Percentiles rank a stretch among this genome's conserved stretches.
phyloP scores from a whole-genome alignment of 2,113 vertebrate genomes.

The Tichodroma muraria region DNA sequence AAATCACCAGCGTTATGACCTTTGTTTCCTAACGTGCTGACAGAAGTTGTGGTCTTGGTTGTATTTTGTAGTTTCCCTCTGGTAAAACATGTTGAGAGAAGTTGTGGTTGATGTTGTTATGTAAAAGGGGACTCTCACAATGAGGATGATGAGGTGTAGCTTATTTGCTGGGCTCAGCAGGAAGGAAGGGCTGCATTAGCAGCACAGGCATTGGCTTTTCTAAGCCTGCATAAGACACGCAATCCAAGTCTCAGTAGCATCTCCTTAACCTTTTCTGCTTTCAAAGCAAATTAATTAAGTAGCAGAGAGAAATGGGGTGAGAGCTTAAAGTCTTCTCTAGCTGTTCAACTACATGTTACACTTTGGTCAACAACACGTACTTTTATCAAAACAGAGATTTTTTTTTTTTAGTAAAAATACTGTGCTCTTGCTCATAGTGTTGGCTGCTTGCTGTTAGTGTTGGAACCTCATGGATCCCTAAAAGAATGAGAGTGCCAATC shows the following conservation, averaged over 20 bases:
- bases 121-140: not conserved
- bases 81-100: constrained; percentile 11
- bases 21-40: constrained; percentile 23
- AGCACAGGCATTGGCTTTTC: not conserved
- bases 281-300: not conserved
- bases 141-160: not conserved
- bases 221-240: not conserved
- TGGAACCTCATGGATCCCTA: not conserved
- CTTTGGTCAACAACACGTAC: not conserved
- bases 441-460: not conserved
- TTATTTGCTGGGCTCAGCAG: not conserved
- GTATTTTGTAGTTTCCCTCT: constrained; percentile 3
- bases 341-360: not conserved
- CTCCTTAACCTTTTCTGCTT: not conserved
- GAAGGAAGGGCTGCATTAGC: not conserved
- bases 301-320: not conserved
- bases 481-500: not conserved
- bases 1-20: not conserved
- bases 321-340: not conserved
- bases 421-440: not conserved
- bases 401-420: not conserved
- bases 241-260: not conserved
- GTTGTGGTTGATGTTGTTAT: not conserved
- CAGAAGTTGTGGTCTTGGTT: constrained; percentile 1
- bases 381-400: not conserved